Base-by-base conservation (phyloP, 1,140 invertebrate species). In the Kradibia gibbosae region DNA sequence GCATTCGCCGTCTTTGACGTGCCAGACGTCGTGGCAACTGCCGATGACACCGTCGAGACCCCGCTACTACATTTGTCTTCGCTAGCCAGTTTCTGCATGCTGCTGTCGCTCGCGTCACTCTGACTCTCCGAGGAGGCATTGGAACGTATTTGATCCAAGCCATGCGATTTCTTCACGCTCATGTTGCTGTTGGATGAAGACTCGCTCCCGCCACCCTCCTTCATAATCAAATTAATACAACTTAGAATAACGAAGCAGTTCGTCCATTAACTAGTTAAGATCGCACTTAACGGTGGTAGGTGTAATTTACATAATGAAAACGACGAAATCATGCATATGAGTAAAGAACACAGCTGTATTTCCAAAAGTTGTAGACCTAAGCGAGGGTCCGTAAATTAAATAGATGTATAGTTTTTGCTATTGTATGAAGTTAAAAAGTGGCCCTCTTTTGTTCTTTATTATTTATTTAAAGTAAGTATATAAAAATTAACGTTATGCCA, bases 141-240 rank as follows among this genome's bases (percentile, higher is more conserved):
- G 85, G 89, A 91, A 80, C 89, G 88, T 83, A 88, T 86, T 85
- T 91, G 89, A 67, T 90, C 90, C 86, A 87, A 89, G 81, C 85
- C 84, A 88, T 90, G 89, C 88, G 88, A 88, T 84, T 90, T 89
- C 86, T 91, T 90, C 82, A 90, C 74, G 83, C 90, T 91, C 42
- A 86, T 89, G 79, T 91, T 91, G 81, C 91, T 91, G 62, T 90
- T 90, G 3, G 90, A 92, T 20, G 91, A 92, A n/a, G 90, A 89
- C 78, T 92, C 91, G 84, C 91, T 92, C 11, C 91, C 90, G 31
- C 90, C 90, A 36, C 91, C 91, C 83, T 91, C 91, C 87, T 91
- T 65, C 1, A 25, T 10, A 31, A 60, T 53, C 15, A 20, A 53
- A 53, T 17, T 53, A 15, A n/a, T n/a, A n/a, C n/a, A n/a, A n/a